Evolutionary conservation across 2,888 invertebrate genomes (phyloP).

Genomic region (Nysson spinosus): DNA sequence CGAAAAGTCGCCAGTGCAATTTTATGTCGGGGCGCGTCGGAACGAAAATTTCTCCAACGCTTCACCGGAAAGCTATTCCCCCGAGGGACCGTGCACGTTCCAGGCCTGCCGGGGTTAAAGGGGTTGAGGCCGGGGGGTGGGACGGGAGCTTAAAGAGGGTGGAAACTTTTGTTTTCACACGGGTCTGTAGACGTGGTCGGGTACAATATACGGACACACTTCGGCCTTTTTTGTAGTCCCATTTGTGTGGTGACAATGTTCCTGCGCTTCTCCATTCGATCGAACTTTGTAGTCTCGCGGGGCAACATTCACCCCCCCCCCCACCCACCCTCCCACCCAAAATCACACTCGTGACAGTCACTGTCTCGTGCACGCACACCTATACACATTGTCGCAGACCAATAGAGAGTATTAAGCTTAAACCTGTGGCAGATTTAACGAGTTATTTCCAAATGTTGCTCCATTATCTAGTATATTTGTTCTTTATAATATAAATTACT

Average conservation of each 20-base stretch:
- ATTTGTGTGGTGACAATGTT: constrained; percentile 17
- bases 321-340: too few species aligned
- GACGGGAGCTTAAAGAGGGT: constrained; percentile 19
- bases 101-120: too few species aligned
- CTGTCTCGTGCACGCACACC: too few species aligned
- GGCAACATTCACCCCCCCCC: not conserved
- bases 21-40: constrained; percentile 33
- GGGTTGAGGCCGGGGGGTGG: not conserved
- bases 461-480: too few species aligned
- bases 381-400: too few species aligned
- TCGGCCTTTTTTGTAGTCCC: constrained; percentile 26
- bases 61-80: constrained; percentile 45
- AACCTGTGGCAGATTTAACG: too few species aligned
- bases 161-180: constrained; percentile 55
- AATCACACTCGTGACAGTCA: too few species aligned
- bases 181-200: constrained; percentile 30
- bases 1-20: constrained; percentile 37
- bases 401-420: too few species aligned
- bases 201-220: constrained; percentile 47
- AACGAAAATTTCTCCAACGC: constrained; percentile 37
- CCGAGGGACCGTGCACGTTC: constrained; percentile 28
- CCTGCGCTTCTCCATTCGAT: constrained; percentile 19
- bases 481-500: too few species aligned
- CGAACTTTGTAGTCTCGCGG: constrained; percentile 31
- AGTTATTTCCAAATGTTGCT: too few species aligned